phyloP scores from a whole-genome alignment of 2,888 invertebrate genomes.

The Hipparchia sbordonii region DNA sequence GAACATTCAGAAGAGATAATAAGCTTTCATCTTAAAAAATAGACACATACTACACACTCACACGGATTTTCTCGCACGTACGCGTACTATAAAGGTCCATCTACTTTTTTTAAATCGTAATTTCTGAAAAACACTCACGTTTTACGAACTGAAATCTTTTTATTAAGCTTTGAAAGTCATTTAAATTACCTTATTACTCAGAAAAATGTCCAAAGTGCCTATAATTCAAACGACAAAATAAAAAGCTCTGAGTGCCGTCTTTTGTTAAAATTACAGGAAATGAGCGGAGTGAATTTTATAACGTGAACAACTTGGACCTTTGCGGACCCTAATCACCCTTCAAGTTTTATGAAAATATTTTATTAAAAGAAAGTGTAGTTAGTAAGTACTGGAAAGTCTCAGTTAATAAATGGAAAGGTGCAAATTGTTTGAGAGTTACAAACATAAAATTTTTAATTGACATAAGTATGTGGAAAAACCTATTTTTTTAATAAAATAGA shows the following conservation, averaged over 20 bases:
- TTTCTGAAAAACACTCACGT: neutral
- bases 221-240: slow-evolving; percentile 23
- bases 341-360: slow-evolving; percentile 3
- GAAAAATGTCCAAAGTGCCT: slow-evolving; percentile 27
- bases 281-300: slow-evolving; percentile 17
- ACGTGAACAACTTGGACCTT: slow-evolving; percentile 13
- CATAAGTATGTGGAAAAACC: too few species aligned
- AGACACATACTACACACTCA: too few species aligned
- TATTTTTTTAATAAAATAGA: too few species aligned
- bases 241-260: slow-evolving; percentile 20
- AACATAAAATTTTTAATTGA: too few species aligned
- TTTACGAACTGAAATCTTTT: neutral
- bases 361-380: neutral
- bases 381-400: neutral
- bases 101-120: neutral
- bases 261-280: slow-evolving; percentile 34
- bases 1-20: too few species aligned
- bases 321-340: slow-evolving; percentile 1
- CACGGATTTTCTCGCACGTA: too few species aligned
- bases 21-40: too few species aligned
- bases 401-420: neutral
- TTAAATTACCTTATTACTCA: slow-evolving; percentile 16
- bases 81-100: neutral
- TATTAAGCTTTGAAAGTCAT: slow-evolving; percentile 3
- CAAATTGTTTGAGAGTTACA: neutral